Evolutionary conservation across 2,888 invertebrate genomes (phyloP).

Genomic region (Allophyes oxyacanthae): DNA sequence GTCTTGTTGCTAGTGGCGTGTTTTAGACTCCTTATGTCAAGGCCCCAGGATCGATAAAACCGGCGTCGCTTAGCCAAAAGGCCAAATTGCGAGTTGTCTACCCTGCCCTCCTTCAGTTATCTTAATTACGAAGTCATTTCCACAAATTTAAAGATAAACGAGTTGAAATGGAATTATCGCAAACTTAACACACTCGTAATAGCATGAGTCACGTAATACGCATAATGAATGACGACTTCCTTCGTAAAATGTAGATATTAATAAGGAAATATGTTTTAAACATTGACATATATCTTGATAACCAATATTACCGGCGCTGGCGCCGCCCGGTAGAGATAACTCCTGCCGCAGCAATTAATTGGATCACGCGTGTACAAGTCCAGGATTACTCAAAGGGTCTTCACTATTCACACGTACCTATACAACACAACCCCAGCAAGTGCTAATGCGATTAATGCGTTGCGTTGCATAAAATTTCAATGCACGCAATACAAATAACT

Average conservation of each 20-base stretch:
- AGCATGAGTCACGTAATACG: conserved; percentile 33
- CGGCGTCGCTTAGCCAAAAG: conserved; percentile 60
- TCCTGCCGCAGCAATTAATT: conserved; percentile 35
- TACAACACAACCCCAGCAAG: conserved; percentile 67
- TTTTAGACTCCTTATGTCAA: conserved; percentile 61
- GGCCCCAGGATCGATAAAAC: conserved; percentile 69
- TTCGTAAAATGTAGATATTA: conserved; percentile 11
- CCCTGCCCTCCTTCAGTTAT: conserved; percentile 75
- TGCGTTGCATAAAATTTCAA: conserved; percentile 76
- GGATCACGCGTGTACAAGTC: conserved; percentile 52
- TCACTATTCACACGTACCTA: conserved; percentile 59
- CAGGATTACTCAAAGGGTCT: conserved; percentile 57
- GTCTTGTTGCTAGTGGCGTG: conserved; percentile 68
- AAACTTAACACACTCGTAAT: conserved; percentile 30
- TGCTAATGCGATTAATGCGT: conserved; percentile 76
- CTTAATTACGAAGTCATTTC: conserved; percentile 67
- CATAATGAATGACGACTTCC: too few relatives aligned
- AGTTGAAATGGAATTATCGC: conserved; percentile 32
- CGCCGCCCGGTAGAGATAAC: conserved; percentile 22
- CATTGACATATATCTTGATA: conserved; percentile 15
- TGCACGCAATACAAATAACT: conserved; percentile 81
- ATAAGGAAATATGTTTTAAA: conserved; percentile 24
- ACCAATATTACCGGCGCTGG: neutral
- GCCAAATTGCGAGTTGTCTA: conserved; percentile 64
- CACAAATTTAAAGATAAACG: conserved; percentile 48